Evolutionary conservation across 2,888 invertebrate species (phyloP).

Genomic region (Actias luna): DNA sequence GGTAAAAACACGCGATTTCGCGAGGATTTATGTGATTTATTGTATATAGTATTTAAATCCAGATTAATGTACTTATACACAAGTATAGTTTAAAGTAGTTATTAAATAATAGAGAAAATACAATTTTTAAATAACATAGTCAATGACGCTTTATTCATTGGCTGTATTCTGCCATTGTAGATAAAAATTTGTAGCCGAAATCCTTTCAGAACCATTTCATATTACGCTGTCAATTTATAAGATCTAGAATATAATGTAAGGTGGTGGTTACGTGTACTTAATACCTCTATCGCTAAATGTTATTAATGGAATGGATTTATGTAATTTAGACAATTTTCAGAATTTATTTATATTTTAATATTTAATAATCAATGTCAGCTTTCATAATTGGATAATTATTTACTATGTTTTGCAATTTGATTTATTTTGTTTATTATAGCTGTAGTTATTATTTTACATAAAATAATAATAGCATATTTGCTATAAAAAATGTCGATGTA

Average conservation of each 20-base stretch:
- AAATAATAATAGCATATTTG: not conserved
- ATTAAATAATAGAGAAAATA: no score
- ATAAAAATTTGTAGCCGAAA: not conserved
- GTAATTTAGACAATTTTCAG: not conserved
- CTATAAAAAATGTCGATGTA: not conserved
- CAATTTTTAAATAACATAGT: no score
- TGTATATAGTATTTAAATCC: no score
- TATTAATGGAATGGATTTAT: not conserved
- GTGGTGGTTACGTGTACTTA: conserved; percentile 24
- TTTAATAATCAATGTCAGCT: not conserved
- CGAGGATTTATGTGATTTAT: no score
- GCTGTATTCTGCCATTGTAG: not conserved
- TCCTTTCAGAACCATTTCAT: not conserved
- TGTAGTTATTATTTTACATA: not conserved
- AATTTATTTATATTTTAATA: not conserved
- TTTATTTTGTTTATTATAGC: not conserved
- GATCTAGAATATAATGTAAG: conserved; percentile 8
- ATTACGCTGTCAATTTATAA: not conserved
- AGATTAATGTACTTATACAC: no score
- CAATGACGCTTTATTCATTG: not conserved
- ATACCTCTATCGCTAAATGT: not conserved
- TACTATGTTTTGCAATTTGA: not conserved
- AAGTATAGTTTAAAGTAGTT: no score
- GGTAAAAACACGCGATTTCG: no score
- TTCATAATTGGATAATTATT: not conserved